phyloP scores from a whole-genome alignment of 2,113 vertebrate species.

The Malaclemys terrapin region DNA sequence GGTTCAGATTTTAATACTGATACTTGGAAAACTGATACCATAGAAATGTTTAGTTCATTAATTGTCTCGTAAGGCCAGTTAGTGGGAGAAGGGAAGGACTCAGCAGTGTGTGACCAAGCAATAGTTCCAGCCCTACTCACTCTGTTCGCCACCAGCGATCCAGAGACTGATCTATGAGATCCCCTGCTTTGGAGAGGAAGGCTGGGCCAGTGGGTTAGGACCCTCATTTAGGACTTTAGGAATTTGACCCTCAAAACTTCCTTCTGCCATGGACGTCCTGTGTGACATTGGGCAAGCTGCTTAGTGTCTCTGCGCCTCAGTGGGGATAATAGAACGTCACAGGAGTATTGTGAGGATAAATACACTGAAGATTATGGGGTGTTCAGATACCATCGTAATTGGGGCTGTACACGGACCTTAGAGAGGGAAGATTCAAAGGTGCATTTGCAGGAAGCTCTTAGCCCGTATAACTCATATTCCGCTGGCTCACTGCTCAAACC shows the following conservation, averaged over 20 bases:
- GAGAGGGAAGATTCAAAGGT: not conserved
- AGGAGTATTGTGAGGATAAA: slow-evolving; percentile 22
- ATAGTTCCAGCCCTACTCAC: too few relatives aligned
- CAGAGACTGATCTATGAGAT: not conserved
- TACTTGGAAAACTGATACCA: slow-evolving; percentile 39
- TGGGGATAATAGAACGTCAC: slow-evolving; percentile 30
- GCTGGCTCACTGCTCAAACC: not conserved
- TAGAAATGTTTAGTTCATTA: not conserved
- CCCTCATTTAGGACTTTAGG: not conserved
- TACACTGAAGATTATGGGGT: not conserved
- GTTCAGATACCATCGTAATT: not conserved
- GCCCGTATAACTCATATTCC: not conserved
- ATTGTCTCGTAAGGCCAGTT: slow-evolving; percentile 6
- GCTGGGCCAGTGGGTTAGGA: not conserved
- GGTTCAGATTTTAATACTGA: slow-evolving; percentile 2
- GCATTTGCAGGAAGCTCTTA: slow-evolving; percentile 23
- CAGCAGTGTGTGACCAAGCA: too few relatives aligned
- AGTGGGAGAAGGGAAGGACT: not conserved
- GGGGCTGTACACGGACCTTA: not conserved
- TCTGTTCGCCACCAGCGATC: not conserved
- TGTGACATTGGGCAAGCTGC: not conserved
- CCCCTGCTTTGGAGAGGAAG: not conserved
- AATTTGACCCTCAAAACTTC: not conserved
- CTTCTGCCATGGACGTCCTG: not conserved
- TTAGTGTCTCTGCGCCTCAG: not conserved